Conservation (phyloP, 2,113 vertebrate genomes). For the Corvus hawaiiensis region DNA sequence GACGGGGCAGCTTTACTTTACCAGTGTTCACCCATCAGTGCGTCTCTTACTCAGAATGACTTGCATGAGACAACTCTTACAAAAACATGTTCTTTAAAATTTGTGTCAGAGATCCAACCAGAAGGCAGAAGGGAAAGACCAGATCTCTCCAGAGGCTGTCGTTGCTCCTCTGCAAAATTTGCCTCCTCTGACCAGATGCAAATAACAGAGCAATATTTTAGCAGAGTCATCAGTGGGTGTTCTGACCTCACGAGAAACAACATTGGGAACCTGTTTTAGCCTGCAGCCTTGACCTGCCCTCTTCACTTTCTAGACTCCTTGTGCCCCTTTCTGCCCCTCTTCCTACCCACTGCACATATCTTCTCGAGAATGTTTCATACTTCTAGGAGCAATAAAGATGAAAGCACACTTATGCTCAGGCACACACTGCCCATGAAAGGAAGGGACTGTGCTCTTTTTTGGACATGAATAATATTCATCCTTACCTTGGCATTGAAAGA, state of each 20-base stretch:
- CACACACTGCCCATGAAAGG: not conserved
- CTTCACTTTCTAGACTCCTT: not conserved
- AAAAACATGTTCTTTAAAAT: not conserved
- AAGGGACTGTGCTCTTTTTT: not conserved
- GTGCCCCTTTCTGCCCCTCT: not conserved
- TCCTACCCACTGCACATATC: not conserved
- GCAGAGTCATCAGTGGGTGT: not conserved
- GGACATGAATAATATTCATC: not conserved
- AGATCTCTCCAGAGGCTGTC: not conserved
- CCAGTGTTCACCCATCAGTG: not conserved
- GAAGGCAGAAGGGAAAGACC: not conserved
- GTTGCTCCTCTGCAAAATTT: not conserved
- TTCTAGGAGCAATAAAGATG: not conserved
- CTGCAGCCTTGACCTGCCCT: not conserved
- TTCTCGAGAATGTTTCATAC: not conserved
- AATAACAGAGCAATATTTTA: not conserved
- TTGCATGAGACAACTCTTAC: not conserved
- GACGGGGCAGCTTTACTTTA: not conserved
- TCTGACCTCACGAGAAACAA: not conserved
- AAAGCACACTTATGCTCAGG: not conserved
- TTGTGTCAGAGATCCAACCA: not conserved
- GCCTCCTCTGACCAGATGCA: not conserved
- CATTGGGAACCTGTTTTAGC: not conserved
- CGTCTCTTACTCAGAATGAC: not conserved
- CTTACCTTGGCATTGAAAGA: slow-evolving; percentile 10